These are phyloP conservation scores for Danio jaintianensis DNA, from an alignment of 2,797 vertebrate species.

Conservation along the genomic window DNA sequence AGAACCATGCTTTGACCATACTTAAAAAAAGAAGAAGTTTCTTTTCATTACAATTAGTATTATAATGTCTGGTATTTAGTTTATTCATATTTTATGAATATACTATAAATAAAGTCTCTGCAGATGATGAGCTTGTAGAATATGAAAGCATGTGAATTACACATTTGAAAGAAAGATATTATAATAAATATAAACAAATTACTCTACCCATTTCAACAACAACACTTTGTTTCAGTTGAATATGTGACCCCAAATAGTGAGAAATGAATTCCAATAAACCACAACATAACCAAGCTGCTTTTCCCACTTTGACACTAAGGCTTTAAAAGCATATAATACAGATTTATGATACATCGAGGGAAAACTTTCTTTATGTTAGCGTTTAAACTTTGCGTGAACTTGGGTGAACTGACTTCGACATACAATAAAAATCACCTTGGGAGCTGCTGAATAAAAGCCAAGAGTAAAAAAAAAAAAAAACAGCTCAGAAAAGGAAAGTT, in stretches of 20 bases:
- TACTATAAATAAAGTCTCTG: no score
- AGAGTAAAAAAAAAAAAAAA: not conserved
- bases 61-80: no score
- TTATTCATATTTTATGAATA: no score
- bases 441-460: not conserved
- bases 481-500: not conserved
- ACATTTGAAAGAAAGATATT: no score
- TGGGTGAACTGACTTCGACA: not conserved
- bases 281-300: not conserved
- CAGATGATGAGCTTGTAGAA: no score
- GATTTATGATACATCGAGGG: not conserved
- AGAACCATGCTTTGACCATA: no score
- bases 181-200: no score
- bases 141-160: no score
- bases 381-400: not conserved
- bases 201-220: no score
- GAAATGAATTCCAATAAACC: not conserved
- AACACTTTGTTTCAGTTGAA: not conserved
- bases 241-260: not conserved
- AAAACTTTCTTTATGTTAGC: not conserved
- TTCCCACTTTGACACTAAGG: not conserved
- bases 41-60: no score
- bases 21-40: no score
- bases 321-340: not conserved
- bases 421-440: not conserved